Percentiles rank a stretch among this genome's conserved stretches.
These are phyloP conservation scores for Nannoperca australis DNA, from an alignment of 2,797 vertebrate species.

Conservation along the genomic window DNA sequence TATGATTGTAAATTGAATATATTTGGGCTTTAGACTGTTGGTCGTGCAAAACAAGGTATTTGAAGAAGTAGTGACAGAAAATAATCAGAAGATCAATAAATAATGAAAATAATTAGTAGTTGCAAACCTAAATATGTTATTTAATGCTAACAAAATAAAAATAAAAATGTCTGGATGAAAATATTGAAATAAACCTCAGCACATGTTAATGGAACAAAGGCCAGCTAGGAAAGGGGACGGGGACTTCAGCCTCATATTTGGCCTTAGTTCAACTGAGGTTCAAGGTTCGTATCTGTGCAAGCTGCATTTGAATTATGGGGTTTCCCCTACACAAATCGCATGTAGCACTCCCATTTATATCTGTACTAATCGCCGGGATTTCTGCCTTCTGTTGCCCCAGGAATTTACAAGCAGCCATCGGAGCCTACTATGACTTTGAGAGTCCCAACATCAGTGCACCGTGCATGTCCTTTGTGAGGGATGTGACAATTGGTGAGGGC, in stretches of 20 bases:
- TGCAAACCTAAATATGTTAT: neutral
- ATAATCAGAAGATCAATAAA: neutral
- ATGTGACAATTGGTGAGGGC: constrained; percentile 99
- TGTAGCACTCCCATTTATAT: neutral
- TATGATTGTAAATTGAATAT: neutral
- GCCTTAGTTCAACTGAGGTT: neutral
- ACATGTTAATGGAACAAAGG: neutral
- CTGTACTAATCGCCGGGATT: constrained; percentile 20
- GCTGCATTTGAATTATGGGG: neutral
- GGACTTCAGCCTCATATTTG: neutral
- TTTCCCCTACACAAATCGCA: neutral
- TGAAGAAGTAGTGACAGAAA: neutral
- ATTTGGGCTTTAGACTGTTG: neutral
- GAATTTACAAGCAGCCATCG: constrained; percentile 99
- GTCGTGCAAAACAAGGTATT: neutral
- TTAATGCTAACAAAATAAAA: neutral
- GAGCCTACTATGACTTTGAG: constrained; percentile 99
- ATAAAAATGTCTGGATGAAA: neutral
- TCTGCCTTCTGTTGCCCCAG: constrained; percentile 74
- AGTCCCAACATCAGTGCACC: constrained; percentile 98
- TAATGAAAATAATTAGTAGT: neutral
- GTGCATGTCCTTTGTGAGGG: constrained; percentile 98
- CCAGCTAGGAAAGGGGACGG: neutral
- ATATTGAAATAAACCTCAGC: neutral
- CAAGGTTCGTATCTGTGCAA: neutral